These are phyloP conservation scores for Mustelus asterias DNA, from an alignment of 2,113 vertebrate species.

Conservation along the genomic window DNA sequence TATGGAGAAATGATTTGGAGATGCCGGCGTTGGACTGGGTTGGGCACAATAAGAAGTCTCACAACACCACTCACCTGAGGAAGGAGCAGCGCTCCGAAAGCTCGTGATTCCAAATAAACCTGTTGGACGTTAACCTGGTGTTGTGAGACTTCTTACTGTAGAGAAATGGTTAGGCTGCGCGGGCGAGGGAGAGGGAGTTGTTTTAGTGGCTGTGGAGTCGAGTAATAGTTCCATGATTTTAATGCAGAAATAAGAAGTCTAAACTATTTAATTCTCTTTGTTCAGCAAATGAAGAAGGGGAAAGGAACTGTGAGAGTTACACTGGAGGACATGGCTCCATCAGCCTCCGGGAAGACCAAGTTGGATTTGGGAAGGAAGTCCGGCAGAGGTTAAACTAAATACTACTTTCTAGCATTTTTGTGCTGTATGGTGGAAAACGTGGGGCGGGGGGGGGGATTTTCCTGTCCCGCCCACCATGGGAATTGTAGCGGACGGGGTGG, in stretches of 20 bases:
- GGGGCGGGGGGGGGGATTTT: too few relatives aligned
- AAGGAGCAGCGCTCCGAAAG: too few relatives aligned
- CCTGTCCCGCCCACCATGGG: too few relatives aligned
- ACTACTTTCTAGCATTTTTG: not conserved
- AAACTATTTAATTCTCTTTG: not conserved
- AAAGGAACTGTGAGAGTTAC: not conserved
- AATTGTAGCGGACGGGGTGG: too few relatives aligned
- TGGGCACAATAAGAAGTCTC: too few relatives aligned
- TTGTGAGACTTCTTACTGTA: not conserved
- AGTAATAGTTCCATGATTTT: not conserved
- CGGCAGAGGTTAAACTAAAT: not conserved
- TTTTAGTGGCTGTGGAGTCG: not conserved
- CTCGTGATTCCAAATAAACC: too few relatives aligned
- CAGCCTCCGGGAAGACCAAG: not conserved
- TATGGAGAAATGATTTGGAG: not conserved
- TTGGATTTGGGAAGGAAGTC: not conserved
- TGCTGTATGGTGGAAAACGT: not conserved
- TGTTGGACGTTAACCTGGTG: too few relatives aligned
- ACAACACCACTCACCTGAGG: too few relatives aligned
- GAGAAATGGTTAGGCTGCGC: not conserved
- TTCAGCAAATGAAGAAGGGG: not conserved
- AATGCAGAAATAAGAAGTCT: not conserved
- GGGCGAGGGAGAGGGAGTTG: not conserved
- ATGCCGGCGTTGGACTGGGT: too few relatives aligned
- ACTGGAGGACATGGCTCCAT: fast-evolving